Conservation (phyloP, 1,140 invertebrate genomes). For the Adoxophyes honmai region DNA sequence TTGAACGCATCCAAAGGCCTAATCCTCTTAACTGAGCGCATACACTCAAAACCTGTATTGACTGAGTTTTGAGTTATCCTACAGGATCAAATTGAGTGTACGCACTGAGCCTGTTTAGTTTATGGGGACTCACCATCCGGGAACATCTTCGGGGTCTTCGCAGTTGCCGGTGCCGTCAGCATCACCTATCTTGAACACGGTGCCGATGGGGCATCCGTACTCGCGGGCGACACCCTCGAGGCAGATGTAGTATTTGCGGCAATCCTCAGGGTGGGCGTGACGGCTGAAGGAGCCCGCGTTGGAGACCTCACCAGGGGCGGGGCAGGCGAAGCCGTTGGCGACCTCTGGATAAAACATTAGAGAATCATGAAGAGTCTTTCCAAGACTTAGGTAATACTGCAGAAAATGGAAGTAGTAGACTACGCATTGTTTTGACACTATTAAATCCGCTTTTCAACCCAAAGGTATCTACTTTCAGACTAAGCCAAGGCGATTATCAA, state of each 20-base stretch:
- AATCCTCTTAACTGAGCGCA: neutral
- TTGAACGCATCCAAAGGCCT: slow-evolving; percentile 32
- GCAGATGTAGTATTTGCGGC: slow-evolving; percentile 97
- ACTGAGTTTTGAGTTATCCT: neutral
- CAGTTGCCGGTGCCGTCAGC: slow-evolving; percentile 93
- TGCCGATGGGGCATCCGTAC: slow-evolving; percentile 96
- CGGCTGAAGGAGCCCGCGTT: slow-evolving; percentile 93
- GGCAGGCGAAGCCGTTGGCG: slow-evolving; percentile 92
- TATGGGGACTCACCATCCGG: slow-evolving; percentile 89
- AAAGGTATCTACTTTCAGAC: too few species aligned
- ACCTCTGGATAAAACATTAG: slow-evolving; percentile 83
- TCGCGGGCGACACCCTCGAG: slow-evolving; percentile 92
- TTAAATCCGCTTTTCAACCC: too few species aligned
- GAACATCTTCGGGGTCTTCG: slow-evolving; percentile 95
- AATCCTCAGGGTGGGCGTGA: slow-evolving; percentile 96
- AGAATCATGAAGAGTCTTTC: slow-evolving; percentile 28
- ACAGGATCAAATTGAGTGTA: neutral
- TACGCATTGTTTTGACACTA: too few species aligned
- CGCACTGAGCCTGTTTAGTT: neutral
- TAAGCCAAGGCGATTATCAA: too few species aligned
- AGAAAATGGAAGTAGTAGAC: too few species aligned
- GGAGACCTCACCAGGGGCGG: slow-evolving; percentile 86
- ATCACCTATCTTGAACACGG: slow-evolving; percentile 96
- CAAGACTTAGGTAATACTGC: too few species aligned
- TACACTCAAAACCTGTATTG: neutral